Conservation (phyloP, 2,113 vertebrate genomes). For the Lates calcarifer region DNA sequence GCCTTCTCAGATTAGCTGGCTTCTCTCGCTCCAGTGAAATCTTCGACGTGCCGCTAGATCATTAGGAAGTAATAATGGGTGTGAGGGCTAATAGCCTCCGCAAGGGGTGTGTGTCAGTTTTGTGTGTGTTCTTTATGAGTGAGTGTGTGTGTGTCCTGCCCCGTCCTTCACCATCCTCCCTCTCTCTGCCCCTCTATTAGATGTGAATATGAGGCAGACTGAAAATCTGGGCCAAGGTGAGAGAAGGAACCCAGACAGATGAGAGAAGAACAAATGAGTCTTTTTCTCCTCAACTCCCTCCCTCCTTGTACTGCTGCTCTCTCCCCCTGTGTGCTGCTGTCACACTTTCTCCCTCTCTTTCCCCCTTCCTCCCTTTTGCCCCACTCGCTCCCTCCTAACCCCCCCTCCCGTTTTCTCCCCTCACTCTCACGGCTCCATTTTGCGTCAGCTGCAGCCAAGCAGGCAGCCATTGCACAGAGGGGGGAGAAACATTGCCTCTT, state of each 20-base stretch:
- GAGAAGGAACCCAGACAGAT: constrained; percentile 53
- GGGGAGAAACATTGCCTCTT: constrained; percentile 12
- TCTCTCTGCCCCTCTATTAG: constrained; percentile 25
- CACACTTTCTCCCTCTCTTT: constrained; percentile 29
- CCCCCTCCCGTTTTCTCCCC: not conserved
- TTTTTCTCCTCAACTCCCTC: constrained; percentile 29
- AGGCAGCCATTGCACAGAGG: constrained; percentile 71
- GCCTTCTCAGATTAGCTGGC: constrained; percentile 54
- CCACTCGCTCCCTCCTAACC: not conserved
- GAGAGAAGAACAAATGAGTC: constrained; percentile 66
- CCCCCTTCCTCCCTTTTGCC: constrained; percentile 12
- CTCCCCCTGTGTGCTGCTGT: constrained; percentile 35
- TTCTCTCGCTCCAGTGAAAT: constrained; percentile 38
- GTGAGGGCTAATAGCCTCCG: constrained; percentile 54
- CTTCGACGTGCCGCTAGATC: constrained; percentile 44
- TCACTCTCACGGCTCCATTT: constrained; percentile 66
- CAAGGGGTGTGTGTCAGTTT: not conserved
- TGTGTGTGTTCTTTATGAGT: constrained; percentile 3
- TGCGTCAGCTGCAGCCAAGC: constrained; percentile 60
- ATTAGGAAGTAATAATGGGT: constrained; percentile 70
- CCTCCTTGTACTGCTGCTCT: constrained; percentile 12
- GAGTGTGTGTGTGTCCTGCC: constrained; percentile 30
- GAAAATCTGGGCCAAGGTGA: constrained; percentile 75
- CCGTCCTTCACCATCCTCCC: not conserved
- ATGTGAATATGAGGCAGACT: constrained; percentile 44